These are phyloP conservation scores for Eristalinus aeneus DNA, from an alignment of 2,888 invertebrate genomes.

Conservation along the genomic window DNA sequence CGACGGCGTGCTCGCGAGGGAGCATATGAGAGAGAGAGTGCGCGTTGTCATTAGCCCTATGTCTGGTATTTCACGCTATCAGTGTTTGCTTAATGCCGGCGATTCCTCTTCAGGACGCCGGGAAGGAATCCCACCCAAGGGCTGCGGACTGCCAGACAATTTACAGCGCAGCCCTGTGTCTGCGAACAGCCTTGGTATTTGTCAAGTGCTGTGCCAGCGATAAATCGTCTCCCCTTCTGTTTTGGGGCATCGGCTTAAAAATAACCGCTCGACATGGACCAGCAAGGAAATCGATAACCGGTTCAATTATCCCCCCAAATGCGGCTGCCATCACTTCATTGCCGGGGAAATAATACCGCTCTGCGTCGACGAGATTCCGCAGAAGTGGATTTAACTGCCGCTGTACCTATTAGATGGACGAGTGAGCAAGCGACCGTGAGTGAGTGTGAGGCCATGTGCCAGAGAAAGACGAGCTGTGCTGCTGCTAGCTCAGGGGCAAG, in stretches of 20 bases:
- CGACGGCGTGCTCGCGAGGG: no score
- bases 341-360: background rate
- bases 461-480: background rate
- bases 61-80: slow-evolving; percentile 69
- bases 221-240: background rate
- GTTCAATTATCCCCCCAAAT: slow-evolving; percentile 71
- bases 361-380: slow-evolving; percentile 43
- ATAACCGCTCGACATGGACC: background rate
- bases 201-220: background rate
- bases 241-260: background rate
- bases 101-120: slow-evolving; percentile 53
- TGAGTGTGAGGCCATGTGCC: slow-evolving; percentile 18
- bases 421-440: background rate
- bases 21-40: background rate
- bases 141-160: slow-evolving; percentile 17
- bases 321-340: slow-evolving; percentile 44
- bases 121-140: slow-evolving; percentile 8
- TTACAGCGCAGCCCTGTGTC: background rate
- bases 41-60: slow-evolving; percentile 40
- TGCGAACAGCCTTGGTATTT: background rate
- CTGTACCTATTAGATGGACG: slow-evolving; percentile 38
- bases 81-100: slow-evolving; percentile 47
- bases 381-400: slow-evolving; percentile 2
- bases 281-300: slow-evolving; percentile 66
- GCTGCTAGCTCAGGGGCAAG: background rate